Conservation (phyloP, 2,797 vertebrate species). For the Enoplosus armatus region DNA sequence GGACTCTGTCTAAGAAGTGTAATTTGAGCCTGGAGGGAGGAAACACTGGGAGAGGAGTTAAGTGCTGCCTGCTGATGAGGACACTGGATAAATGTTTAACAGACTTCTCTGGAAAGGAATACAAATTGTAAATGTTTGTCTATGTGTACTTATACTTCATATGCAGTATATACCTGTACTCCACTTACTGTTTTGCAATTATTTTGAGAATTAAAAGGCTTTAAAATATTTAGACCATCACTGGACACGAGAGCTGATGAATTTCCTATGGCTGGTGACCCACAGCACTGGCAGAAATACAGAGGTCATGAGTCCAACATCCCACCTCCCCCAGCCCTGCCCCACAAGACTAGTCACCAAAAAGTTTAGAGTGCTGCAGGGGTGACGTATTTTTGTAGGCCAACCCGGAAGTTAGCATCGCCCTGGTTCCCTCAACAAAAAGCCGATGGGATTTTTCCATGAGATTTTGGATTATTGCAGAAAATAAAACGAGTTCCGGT, state of each 20-base stretch:
- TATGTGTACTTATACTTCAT: not conserved
- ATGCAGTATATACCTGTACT: not conserved
- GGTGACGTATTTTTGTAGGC: too few species aligned
- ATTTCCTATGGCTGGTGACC: conserved; percentile 2
- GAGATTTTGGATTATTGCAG: too few species aligned
- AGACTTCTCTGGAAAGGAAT: conserved; percentile 52
- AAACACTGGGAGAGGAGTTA: conserved; percentile 65
- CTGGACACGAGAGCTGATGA: conserved; percentile 8
- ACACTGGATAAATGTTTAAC: conserved; percentile 58
- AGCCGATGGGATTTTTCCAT: too few species aligned
- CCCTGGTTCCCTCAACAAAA: too few species aligned
- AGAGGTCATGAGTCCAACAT: not conserved
- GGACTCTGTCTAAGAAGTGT: conserved; percentile 53
- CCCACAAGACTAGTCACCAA: not conserved
- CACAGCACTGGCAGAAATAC: not conserved
- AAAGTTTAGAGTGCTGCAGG: too few species aligned
- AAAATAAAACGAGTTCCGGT: too few species aligned
- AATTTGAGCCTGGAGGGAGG: conserved; percentile 72
- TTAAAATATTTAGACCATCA: not conserved
- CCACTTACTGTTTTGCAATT: not conserved
- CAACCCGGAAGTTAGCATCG: too few species aligned
- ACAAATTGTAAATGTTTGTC: conserved; percentile 9
- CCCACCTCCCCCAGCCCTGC: not conserved
- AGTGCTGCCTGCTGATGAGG: conserved; percentile 79
- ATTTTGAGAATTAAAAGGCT: not conserved